Base-by-base conservation (phyloP, 2,888 invertebrate species). In the Pachliopta kotzebuea region DNA sequence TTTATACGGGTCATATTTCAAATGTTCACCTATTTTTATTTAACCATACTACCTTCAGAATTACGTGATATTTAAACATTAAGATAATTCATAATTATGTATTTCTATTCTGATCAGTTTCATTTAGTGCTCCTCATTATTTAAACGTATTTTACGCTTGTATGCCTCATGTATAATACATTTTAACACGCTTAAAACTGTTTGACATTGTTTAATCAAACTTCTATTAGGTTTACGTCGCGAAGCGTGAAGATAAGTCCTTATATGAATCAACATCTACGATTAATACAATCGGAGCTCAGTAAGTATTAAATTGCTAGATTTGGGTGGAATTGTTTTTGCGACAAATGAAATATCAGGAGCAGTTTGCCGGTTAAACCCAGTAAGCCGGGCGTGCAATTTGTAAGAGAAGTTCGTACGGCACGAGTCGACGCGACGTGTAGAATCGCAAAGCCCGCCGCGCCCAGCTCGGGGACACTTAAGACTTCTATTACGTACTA, bases 321-420 rank as follows among this genome's bases (percentile, higher is more conserved):
- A 65, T 65, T 65, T 42, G 45, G 42, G 14, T 29, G 65, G 56
- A 57, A 65, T 60, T 65, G 65, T 65, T 65, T 60, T 60, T 60
- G 65, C 60, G 56, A 65, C 60, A 60, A 65, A 65, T 65, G 65
- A 65, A 60, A 65, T 60, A 65, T 60, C 60, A 56, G 60, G 20
- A 60, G 65, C 65, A 60, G 45, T 65, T 65, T 65, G 53, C 60
- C 56, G 60, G 61, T 60, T 60, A 66, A 57, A 62, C 61, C 61
- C 68, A 55, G 56, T 67, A 69, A 69, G 67, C 67, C 64, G 37
- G 56, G 62, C 66, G 62, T 55, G 63, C 70, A 69, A 69, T 71
- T 70, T 67, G 68, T 68, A 68, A 67, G 71, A 62, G 65, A 71
- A 70, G 65, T 70, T 67, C 31, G 60, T 56, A 54, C 63, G 59